Base-by-base conservation (phyloP, 2,113 vertebrate genomes). In the Pedionomus torquatus region DNA sequence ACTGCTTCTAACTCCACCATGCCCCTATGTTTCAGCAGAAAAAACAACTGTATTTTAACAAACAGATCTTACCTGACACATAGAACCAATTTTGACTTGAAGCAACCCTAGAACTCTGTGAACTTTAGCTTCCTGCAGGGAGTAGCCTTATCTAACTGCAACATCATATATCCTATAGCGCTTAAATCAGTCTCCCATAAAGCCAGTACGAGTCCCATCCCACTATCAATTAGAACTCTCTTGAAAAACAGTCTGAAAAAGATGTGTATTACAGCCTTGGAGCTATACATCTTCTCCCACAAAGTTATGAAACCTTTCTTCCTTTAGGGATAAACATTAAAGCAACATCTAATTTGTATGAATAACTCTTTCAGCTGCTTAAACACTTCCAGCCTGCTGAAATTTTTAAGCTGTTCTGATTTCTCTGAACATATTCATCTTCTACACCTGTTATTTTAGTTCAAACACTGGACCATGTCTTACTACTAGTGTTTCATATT, bases 291-390 rank as follows among this genome's bases (percentile, higher is more conserved):
- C 90, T 92, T 97, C 76, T 96, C 68, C 51, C 68, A 93, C 64
- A 84, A 91, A 94, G 61, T 91, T 93, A 88, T 74, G 78, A 96
- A 96, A 96, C 93, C 71, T 79, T 86, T 87, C 19, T 94, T 96
- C 78, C 95, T 95, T 91, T 79, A 96, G 92, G 95, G 83, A 76
- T 83, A 89, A 75, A 74, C 44, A 80, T 58, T 63, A 83, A 94
- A 69, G 70, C 55, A 90, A 72, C 77, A 77, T 87, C 61, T 76
- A 95, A 93, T 95, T 93, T 91, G 51, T 87, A 88, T 91, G 72
- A 89, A 17, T 74, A 92, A 72, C 72, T 83, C 44, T 84, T 82
- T 84, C 83, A 83, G 65, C 77, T 94, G 79, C 63, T 92, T 90
- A 70, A 85, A 93, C 93, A 86, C 80, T 77, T 33, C 41, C 60